Evolutionary conservation across 2,113 vertebrate genomes (phyloP).

Genomic region (Peromyscus leucopus): DNA sequence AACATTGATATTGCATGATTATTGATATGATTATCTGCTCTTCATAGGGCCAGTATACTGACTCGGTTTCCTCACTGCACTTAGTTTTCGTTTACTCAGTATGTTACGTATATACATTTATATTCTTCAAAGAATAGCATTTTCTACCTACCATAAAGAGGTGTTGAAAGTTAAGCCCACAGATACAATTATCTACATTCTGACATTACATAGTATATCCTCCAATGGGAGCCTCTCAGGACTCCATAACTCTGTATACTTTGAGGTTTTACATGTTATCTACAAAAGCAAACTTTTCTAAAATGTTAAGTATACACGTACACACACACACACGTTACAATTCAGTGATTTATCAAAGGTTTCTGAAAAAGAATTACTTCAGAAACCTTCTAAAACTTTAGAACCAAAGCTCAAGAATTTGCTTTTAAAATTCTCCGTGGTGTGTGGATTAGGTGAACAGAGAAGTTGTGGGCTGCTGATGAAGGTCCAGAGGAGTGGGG

Average conservation of each 20-base stretch:
- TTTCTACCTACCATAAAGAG: not conserved
- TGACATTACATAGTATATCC: not conserved
- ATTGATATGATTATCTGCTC: slow-evolving; percentile 20
- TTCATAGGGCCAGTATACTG: not conserved
- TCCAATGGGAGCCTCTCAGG: not conserved
- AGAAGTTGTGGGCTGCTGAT: not conserved
- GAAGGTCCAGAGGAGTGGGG: not conserved
- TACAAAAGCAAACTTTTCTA: not conserved
- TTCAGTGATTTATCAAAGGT: not conserved
- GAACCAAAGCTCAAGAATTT: not conserved
- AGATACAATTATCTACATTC: too few relatives aligned
- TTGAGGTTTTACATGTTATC: not conserved
- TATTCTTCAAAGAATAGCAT: not conserved
- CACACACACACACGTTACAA: not conserved
- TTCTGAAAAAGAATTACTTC: not conserved
- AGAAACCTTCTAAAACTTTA: slow-evolving; percentile 9
- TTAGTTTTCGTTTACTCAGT: not conserved
- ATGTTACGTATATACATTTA: not conserved
- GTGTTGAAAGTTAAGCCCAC: not conserved
- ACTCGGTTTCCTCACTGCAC: not conserved
- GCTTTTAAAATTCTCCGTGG: not conserved
- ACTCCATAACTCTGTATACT: not conserved
- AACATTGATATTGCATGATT: slow-evolving; percentile 17
- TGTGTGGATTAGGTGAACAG: not conserved
- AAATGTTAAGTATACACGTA: not conserved